Evolutionary conservation across 1,140 invertebrate species (phyloP).

Genomic region (Leptestheria dahalacensis): DNA sequence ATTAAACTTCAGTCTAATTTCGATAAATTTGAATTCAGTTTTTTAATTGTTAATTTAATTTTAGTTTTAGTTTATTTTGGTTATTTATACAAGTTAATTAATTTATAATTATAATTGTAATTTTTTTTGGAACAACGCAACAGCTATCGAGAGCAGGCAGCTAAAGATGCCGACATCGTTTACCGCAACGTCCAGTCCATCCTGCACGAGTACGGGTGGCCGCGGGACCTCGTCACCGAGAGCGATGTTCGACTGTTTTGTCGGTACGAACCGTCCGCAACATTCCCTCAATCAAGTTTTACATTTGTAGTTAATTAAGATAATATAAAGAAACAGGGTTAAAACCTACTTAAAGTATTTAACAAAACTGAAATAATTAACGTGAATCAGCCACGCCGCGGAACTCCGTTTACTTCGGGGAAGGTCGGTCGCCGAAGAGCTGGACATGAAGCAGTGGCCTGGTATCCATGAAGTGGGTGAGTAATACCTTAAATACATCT

Average conservation of each 20-base stretch:
- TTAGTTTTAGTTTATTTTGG: not conserved
- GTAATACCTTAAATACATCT: too few species aligned
- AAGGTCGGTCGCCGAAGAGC: slow-evolving; percentile 63
- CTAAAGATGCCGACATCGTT: slow-evolving; percentile 61
- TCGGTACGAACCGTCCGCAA: too few species aligned
- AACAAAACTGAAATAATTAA: too few species aligned
- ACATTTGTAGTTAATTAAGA: too few species aligned
- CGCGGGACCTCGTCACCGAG: slow-evolving; percentile 55
- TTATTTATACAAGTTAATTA: not conserved
- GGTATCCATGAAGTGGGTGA: slow-evolving; percentile 40
- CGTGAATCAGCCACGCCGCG: slow-evolving; percentile 51
- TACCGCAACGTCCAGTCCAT: slow-evolving; percentile 64
- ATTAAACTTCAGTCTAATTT: not conserved
- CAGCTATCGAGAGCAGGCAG: slow-evolving; percentile 66
- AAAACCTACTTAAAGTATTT: too few species aligned
- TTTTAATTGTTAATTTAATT: not conserved
- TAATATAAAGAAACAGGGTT: too few species aligned
- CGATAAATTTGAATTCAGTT: too few species aligned
- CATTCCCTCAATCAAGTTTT: too few species aligned
- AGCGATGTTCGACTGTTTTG: slow-evolving; percentile 67
- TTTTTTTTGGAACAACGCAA: slow-evolving; percentile 17
- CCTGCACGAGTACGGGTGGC: slow-evolving; percentile 53
- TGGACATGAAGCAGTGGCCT: slow-evolving; percentile 37
- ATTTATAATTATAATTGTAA: not conserved
- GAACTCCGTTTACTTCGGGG: slow-evolving; percentile 64